Percentiles rank a stretch among this genome's conserved stretches.
Conservation (phyloP, 2,888 invertebrate genomes). For the Spilosoma lubricipeda region DNA sequence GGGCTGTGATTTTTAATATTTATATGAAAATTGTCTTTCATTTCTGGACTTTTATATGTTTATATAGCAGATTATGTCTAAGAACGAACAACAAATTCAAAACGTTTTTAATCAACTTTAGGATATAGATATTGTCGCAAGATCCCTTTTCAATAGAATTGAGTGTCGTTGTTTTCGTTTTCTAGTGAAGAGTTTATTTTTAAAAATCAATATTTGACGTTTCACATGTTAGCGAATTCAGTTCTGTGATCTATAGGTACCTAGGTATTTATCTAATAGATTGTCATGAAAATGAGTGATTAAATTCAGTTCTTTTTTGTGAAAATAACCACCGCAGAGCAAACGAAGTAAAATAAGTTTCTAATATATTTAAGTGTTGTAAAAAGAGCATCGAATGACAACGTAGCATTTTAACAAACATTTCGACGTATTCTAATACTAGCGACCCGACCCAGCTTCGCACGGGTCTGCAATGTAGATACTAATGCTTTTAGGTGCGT, state of each 20-base stretch:
- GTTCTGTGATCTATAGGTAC: not conserved
- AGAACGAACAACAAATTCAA: not conserved
- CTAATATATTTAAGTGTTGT: not conserved
- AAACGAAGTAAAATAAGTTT: not conserved
- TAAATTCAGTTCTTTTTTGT: too few species aligned
- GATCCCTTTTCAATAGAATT: not conserved
- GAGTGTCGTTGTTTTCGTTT: not conserved
- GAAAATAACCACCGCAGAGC: not conserved
- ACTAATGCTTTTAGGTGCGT: too few species aligned
- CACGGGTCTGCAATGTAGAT: too few species aligned
- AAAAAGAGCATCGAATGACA: not conserved
- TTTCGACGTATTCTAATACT: too few species aligned
- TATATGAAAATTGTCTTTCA: not conserved
- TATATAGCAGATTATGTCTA: not conserved
- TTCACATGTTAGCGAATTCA: not conserved
- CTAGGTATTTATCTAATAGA: too few species aligned
- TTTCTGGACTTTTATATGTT: not conserved
- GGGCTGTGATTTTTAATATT: conserved; percentile 12
- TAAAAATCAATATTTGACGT: not conserved
- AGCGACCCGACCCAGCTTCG: too few species aligned
- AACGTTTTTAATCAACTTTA: not conserved
- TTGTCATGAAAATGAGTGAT: too few species aligned
- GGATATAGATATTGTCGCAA: too few species aligned
- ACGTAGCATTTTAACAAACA: not conserved
- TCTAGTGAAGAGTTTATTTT: not conserved